phyloP scores from a whole-genome alignment of 2,113 vertebrate genomes.

The Acrocephalus arundinaceus region DNA sequence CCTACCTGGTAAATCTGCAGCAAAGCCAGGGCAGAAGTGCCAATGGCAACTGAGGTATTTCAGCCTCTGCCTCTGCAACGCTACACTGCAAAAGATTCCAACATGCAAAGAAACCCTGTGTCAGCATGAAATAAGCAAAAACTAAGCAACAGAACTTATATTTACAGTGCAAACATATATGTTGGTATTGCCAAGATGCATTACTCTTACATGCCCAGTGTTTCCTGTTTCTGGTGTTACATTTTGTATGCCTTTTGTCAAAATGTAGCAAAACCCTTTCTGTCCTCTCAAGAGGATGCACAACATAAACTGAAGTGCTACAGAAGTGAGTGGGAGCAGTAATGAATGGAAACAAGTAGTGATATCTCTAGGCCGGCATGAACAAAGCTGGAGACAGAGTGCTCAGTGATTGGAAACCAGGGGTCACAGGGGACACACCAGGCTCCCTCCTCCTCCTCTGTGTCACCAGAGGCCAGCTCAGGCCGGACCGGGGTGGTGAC shows the following conservation, averaged over 20 bases:
- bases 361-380: background rate
- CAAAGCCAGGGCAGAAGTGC: background rate
- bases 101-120: background rate
- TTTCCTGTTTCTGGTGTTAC: background rate
- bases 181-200: background rate
- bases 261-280: background rate
- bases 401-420: background rate
- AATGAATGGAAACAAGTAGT: slow-evolving; percentile 23
- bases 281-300: background rate
- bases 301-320: background rate
- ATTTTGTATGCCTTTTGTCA: background rate
- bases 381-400: slow-evolving; percentile 1
- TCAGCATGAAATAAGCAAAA: background rate
- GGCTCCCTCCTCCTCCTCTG: background rate
- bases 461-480: slow-evolving; percentile 5
- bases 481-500: background rate
- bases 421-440: background rate
- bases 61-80: background rate
- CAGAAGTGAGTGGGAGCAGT: background rate
- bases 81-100: background rate
- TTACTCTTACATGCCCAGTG: background rate
- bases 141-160: background rate
- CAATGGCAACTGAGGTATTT: background rate
- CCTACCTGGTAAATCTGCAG: background rate
- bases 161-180: background rate